These are phyloP conservation scores for Synchiropus splendidus DNA, from an alignment of 2,113 vertebrate genomes.

Conservation along the genomic window DNA sequence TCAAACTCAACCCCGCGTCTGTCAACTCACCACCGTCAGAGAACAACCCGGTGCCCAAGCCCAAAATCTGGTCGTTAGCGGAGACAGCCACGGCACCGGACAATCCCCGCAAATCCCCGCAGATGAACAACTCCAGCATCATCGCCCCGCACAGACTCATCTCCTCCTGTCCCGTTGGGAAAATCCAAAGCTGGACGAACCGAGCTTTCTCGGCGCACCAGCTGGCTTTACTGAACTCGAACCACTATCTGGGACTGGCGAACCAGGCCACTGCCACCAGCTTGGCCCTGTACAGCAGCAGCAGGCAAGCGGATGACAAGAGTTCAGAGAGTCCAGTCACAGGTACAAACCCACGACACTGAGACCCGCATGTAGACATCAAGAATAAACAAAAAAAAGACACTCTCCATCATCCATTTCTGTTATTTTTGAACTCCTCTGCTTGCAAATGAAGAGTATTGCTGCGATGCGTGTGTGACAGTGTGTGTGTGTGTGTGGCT, in stretches of 20 bases:
- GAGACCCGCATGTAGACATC: constrained; percentile 48
- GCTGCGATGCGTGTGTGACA: constrained; percentile 21
- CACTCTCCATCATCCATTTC: constrained; percentile 35
- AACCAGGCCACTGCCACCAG: constrained; percentile 68
- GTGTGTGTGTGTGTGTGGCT: constrained; percentile 13
- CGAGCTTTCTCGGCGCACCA: constrained; percentile 83
- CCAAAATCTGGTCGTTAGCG: constrained; percentile 96
- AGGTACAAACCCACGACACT: constrained; percentile 79
- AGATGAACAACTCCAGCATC: constrained; percentile 61
- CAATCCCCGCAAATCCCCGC: constrained; percentile 84
- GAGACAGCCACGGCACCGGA: constrained; percentile 94
- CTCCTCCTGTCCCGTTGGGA: constrained; percentile 85
- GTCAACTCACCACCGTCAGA: constrained; percentile 74
- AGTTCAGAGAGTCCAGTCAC: constrained; percentile 76
- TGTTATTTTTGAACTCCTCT: constrained; percentile 23
- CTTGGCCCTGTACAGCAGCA: constrained; percentile 76
- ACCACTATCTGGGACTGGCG: constrained; percentile 85
- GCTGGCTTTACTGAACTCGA: constrained; percentile 85
- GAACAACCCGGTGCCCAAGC: constrained; percentile 76
- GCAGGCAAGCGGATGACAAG: constrained; percentile 74
- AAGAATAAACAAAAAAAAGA: constrained; percentile 30
- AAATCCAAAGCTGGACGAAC: constrained; percentile 88
- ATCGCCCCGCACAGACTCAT: constrained; percentile 83
- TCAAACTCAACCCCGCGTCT: constrained; percentile 67
- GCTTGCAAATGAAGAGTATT: constrained; percentile 13